Conservation (phyloP, 2,888 invertebrate species). For the Idaea straminata region DNA sequence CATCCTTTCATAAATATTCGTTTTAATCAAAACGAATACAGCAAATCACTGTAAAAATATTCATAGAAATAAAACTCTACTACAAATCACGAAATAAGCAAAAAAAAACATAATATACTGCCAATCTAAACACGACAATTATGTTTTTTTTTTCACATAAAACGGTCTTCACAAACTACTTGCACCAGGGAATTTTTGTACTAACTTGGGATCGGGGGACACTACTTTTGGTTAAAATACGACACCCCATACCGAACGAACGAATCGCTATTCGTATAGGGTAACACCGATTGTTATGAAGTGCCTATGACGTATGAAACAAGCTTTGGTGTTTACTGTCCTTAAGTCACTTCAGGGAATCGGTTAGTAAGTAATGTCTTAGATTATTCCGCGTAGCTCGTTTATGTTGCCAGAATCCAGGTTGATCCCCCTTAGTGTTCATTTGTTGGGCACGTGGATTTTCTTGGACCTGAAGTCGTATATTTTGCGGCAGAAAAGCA, state of each 20-base stretch:
- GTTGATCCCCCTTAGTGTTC: conserved; percentile 33
- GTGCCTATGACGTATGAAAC: conserved; percentile 23
- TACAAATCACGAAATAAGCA: conserved; percentile 66
- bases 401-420: neutral
- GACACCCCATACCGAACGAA: conserved; percentile 12
- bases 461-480: conserved; percentile 96
- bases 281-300: conserved; percentile 21
- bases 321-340: conserved; percentile 47
- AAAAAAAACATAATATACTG: conserved; percentile 47
- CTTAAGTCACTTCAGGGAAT: conserved; percentile 21
- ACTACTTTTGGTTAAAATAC: conserved; percentile 44
- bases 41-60: conserved; percentile 62
- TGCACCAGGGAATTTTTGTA: conserved; percentile 69
- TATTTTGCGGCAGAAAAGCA: conserved; percentile 95
- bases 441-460: conserved; percentile 76
- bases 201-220: conserved; percentile 57
- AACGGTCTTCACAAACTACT: conserved; percentile 54
- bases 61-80: conserved; percentile 58
- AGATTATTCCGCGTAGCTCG: conserved; percentile 6
- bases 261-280: conserved; percentile 15
- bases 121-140: conserved; percentile 56
- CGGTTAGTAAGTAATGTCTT: conserved; percentile 23
- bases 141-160: conserved; percentile 47
- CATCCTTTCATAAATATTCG: conserved; percentile 70
- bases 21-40: conserved; percentile 55